phyloP scores from a whole-genome alignment of 2,888 invertebrate species.

The Macropis europaea region DNA sequence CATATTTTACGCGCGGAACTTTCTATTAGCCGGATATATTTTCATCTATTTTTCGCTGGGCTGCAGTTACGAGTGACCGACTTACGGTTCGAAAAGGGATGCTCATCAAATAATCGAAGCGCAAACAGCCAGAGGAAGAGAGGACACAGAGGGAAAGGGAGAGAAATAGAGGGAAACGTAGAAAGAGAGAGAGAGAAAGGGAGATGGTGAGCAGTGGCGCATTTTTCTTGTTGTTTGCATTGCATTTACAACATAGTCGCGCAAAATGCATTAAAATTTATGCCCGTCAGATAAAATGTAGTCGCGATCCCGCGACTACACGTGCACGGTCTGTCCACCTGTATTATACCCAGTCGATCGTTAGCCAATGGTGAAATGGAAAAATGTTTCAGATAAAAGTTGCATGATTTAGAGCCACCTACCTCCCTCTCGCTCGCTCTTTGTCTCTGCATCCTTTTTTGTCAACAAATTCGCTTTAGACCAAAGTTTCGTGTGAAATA shows the following conservation, averaged over 20 bases:
- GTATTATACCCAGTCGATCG: slow-evolving; percentile 48
- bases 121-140: background rate
- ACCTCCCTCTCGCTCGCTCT: background rate
- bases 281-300: slow-evolving; percentile 39
- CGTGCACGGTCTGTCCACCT: slow-evolving; percentile 31
- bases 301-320: slow-evolving; percentile 20
- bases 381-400: slow-evolving; percentile 52
- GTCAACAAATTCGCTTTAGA: slow-evolving; percentile 43
- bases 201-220: background rate
- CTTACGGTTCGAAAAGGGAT: slow-evolving; percentile 9
- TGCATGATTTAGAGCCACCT: slow-evolving; percentile 44
- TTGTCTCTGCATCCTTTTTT: background rate
- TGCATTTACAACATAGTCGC: slow-evolving; percentile 23
- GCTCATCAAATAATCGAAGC: slow-evolving; percentile 13
- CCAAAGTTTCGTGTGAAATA: slow-evolving; percentile 29
- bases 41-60: background rate
- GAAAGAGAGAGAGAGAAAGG: no score
- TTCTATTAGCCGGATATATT: no score
- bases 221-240: slow-evolving; percentile 33
- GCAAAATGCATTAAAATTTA: slow-evolving; percentile 46
- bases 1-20: no score
- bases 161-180: no score
- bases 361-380: slow-evolving; percentile 40
- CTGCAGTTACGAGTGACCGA: slow-evolving; percentile 14
- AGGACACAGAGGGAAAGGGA: no score